Evolutionary conservation across 2,888 invertebrate species (phyloP).

Genomic region (Axea sp.): DNA sequence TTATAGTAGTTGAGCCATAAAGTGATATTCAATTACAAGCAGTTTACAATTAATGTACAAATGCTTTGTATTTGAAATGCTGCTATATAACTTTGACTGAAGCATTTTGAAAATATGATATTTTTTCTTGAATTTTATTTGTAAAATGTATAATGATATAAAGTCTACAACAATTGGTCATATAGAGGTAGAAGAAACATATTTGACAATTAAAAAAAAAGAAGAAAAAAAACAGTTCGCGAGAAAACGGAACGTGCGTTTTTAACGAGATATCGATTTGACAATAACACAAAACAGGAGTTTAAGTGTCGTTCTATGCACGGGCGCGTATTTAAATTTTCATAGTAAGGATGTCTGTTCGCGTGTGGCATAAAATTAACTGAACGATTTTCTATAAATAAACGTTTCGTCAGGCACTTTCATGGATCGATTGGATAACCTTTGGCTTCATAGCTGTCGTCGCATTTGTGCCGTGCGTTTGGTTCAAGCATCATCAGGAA

Average conservation of each 20-base stretch:
- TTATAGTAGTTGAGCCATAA: too few species aligned
- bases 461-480: constrained; percentile 59
- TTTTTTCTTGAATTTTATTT: too few species aligned
- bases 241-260: constrained; percentile 2
- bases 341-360: constrained; percentile 45
- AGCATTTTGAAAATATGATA: too few species aligned
- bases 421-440: constrained; percentile 62
- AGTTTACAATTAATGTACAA: too few species aligned
- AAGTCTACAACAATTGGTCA: too few species aligned
- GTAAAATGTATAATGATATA: too few species aligned
- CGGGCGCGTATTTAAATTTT: constrained; percentile 40
- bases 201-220: too few species aligned
- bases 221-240: too few species aligned
- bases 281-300: constrained; percentile 18
- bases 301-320: constrained; percentile 29
- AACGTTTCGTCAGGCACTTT: constrained; percentile 61
- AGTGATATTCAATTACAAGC: too few species aligned
- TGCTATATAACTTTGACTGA: too few species aligned
- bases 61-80: too few species aligned
- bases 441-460: constrained; percentile 63
- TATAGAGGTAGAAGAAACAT: too few species aligned
- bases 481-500: constrained; percentile 59
- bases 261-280: constrained; percentile 26
- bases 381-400: constrained; percentile 64
- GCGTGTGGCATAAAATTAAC: constrained; percentile 60